Conservation (phyloP, 2,888 invertebrate genomes). For the Rapana venosa region DNA sequence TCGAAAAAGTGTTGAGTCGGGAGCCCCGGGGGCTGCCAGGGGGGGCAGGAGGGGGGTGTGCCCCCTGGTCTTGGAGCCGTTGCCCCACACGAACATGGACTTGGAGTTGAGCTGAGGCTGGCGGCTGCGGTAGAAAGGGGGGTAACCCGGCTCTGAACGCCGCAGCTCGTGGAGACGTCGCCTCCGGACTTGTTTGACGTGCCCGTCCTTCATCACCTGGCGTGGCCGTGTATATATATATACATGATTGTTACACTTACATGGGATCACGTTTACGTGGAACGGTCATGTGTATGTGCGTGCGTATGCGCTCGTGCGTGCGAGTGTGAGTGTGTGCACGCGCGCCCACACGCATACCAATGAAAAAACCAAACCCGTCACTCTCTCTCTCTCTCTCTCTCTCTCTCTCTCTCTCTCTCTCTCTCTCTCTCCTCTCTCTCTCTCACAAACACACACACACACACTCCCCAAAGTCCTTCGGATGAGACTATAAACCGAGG, state of each 20-base stretch:
- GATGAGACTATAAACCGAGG: no score
- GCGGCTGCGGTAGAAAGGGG: conserved; percentile 18
- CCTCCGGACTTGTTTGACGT: conserved; percentile 58
- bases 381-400: background rate
- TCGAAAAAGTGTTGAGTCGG: background rate
- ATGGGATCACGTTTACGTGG: no score
- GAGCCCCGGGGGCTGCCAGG: background rate
- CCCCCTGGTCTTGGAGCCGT: background rate
- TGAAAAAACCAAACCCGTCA: background rate
- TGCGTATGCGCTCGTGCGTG: no score
- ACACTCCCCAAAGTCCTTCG: no score
- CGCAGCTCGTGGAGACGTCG: conserved; percentile 57
- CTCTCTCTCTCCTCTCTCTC: background rate
- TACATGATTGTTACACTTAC: no score
- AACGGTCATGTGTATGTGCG: no score
- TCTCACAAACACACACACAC: no score
- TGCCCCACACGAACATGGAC: conserved; percentile 23
- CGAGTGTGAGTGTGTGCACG: no score
- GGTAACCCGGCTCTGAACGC: conserved; percentile 36
- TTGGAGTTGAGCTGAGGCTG: conserved; percentile 23
- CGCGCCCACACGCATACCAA: no score
- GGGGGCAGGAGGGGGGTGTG: conserved; percentile 3
- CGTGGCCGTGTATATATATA: background rate
- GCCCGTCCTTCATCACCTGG: conserved; percentile 56
- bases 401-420: background rate